Base-by-base conservation (phyloP, 2,888 invertebrate species). In the Globia sparganii region DNA sequence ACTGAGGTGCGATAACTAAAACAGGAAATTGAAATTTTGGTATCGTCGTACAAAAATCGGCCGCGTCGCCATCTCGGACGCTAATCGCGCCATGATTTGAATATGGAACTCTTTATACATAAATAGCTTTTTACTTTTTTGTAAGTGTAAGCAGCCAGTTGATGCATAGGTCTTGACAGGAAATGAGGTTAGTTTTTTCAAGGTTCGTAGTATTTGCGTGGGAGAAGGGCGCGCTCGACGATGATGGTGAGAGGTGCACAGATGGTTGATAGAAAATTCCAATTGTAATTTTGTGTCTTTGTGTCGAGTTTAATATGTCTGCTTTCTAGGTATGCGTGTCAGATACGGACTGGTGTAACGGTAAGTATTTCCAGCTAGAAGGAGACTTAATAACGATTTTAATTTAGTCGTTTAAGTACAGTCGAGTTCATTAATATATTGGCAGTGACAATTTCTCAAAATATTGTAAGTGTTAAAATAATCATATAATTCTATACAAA, bases 11-110 rank as follows among this genome's bases (percentile, higher is more conserved):
- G 96, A 96, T 96, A 96, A 96, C 90, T 90, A 89, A 91, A 92
- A 92, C 95, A 96, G 96, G 96, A 96, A 96, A 96, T 96, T 96
- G 96, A 95, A 96, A 95, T 96, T 96, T 94, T 95, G 95, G 95
- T 96, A 96, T 96, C 96, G 92, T 95, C 92, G 94, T 91, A 92
- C 94, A 92, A 95, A 96, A 96, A 96, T 95, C 96, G 90, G 92
- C 90, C 90, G 87, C 88, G 90, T 84, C 88, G 94, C 94, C 95
- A 94, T 94, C 91, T 94, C 94, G 95, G 92, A 95, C 94, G 94
- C 93, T 96, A 96, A 96, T 95, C 95, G 88, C 88, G 88, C 91
- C 91, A 91, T 90, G 90, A 95, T 96, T 96, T 96, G 94, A 96
- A 95, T 96, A 94, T 95, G 93, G 94, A 96, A 95, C 93, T 93